Conservation (phyloP, 2,113 vertebrate genomes). For the Syngnathoides biaculeatus region DNA sequence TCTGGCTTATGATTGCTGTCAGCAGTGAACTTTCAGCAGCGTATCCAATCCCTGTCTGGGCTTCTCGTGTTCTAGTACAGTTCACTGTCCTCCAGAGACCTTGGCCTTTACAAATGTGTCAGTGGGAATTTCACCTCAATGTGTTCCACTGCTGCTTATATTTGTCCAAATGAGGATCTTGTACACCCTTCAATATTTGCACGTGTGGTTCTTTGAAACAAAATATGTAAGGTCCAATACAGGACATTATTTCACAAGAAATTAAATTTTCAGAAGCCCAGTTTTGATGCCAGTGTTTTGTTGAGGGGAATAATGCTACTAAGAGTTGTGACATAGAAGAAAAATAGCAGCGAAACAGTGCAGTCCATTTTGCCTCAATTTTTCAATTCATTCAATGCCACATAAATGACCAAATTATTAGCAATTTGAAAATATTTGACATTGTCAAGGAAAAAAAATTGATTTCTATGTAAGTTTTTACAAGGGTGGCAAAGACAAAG, state of each 20-base stretch:
- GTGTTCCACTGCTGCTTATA: constrained; percentile 5
- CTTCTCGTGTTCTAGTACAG: constrained; percentile 45
- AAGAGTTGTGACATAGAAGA: no score
- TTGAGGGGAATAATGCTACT: no score
- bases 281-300: not conserved
- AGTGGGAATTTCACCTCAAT: constrained; percentile 29
- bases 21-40: constrained; percentile 41
- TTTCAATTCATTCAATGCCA: no score
- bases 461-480: no score
- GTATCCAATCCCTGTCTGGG: constrained; percentile 45
- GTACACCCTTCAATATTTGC: not conserved
- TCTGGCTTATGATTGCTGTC: constrained; percentile 46
- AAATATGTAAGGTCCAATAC: not conserved
- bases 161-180: constrained; percentile 2
- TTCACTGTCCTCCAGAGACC: constrained; percentile 54
- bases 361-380: no score
- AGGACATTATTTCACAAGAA: no score
- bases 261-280: not conserved
- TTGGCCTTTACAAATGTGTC: constrained; percentile 48
- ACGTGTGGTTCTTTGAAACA: not conserved
- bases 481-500: no score
- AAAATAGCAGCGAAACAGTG: no score
- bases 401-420: no score
- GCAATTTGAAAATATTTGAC: no score
- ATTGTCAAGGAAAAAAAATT: no score